These are phyloP conservation scores for Megathymus violae DNA, from an alignment of 1,140 invertebrate genomes.

Conservation along the genomic window DNA sequence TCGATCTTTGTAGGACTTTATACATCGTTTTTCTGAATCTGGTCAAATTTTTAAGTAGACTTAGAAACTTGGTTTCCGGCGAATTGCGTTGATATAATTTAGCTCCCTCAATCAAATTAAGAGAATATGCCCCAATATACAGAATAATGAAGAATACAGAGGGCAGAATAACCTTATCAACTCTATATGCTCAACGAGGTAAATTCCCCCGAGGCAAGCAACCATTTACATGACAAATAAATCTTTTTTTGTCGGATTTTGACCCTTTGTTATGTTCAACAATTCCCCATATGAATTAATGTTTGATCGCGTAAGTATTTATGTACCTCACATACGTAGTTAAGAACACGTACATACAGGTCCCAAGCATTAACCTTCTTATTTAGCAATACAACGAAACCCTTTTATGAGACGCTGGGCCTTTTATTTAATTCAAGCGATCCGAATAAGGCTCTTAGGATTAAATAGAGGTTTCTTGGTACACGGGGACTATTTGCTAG, in stretches of 20 bases:
- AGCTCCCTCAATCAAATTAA: no score
- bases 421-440: slow-evolving; percentile 36
- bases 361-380: slow-evolving; percentile 15
- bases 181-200: not conserved
- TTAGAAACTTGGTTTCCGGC: no score
- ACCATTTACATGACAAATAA: not conserved
- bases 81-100: no score
- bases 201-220: no score
- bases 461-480: slow-evolving; percentile 27
- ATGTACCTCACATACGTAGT: not conserved
- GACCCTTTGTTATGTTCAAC: not conserved
- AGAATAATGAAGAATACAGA: no score
- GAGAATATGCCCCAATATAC: no score
- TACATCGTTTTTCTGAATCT: no score
- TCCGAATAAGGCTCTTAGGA: slow-evolving; percentile 29
- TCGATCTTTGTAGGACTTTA: no score
- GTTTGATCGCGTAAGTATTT: not conserved
- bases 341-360: not conserved
- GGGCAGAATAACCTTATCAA: no score
- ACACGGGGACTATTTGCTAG: slow-evolving; percentile 27
- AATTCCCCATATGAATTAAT: not conserved
- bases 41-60: no score
- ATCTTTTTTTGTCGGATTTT: not conserved
- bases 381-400: slow-evolving; percentile 29
- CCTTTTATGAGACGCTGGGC: slow-evolving; percentile 28